These are phyloP conservation scores for Gymnarchus niloticus DNA, from an alignment of 2,113 vertebrate species.

Conservation along the genomic window DNA sequence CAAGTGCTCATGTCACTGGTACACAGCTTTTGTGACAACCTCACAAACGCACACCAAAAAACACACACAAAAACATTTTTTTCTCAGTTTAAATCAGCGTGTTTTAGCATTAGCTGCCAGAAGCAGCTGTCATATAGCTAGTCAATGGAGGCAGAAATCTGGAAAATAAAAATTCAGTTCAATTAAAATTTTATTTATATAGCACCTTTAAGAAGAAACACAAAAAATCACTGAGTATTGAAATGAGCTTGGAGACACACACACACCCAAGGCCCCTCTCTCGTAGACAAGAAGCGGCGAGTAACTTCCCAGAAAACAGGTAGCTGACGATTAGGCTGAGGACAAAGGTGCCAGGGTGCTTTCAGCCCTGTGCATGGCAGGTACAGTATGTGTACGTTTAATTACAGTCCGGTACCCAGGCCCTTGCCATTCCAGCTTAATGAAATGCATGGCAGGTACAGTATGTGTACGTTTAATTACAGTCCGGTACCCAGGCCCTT, in stretches of 20 bases:
- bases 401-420: background rate
- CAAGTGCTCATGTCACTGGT: too few relatives aligned
- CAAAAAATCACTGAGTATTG: background rate
- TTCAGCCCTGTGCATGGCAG: background rate
- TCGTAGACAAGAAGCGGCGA: too few relatives aligned
- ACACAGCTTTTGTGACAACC: too few relatives aligned
- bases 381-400: background rate
- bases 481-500: background rate
- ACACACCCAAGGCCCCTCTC: background rate
- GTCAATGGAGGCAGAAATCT: too few relatives aligned
- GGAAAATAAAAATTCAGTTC: too few relatives aligned
- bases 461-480: background rate
- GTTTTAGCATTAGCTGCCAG: too few relatives aligned
- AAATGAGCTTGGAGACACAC: background rate
- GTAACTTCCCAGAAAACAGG: background rate
- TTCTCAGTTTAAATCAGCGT: too few relatives aligned
- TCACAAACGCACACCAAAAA: too few relatives aligned
- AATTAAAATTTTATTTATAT: too few relatives aligned
- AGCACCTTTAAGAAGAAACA: too few relatives aligned
- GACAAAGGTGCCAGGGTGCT: background rate
- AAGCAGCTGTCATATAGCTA: too few relatives aligned
- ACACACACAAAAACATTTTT: too few relatives aligned
- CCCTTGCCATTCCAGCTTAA: background rate
- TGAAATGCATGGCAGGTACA: background rate
- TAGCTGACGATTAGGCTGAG: background rate